Evolutionary conservation across 2,797 vertebrate genomes (phyloP).

Genomic region (Trichosurus vulpecula): DNA sequence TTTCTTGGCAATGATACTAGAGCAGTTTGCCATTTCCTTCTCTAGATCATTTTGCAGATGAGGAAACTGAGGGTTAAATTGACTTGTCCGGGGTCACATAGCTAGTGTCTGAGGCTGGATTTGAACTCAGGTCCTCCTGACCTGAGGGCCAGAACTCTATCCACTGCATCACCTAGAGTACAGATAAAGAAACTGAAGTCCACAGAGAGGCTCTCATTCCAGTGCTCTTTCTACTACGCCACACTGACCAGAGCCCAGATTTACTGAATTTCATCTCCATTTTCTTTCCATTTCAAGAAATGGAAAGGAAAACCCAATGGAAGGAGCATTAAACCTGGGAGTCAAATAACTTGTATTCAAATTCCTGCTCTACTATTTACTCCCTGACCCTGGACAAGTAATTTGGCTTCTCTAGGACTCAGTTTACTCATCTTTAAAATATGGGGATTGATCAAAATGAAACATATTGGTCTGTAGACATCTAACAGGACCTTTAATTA

Average conservation of each 20-base stretch:
- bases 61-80: not conserved
- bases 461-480: not conserved
- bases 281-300: not conserved
- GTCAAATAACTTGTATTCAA: not conserved
- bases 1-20: not conserved
- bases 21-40: not conserved
- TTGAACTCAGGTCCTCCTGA: not conserved
- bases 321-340: not conserved
- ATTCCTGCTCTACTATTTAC: not conserved
- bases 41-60: not conserved
- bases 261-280: not conserved
- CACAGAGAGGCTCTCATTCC: not conserved
- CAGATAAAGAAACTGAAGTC: not conserved
- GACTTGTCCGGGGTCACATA: not conserved
- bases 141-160: not conserved
- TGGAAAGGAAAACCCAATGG: not conserved
- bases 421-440: not conserved
- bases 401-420: not conserved
- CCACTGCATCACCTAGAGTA: not conserved
- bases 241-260: not conserved
- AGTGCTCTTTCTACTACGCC: not conserved
- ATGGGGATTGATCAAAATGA: not conserved
- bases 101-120: not conserved
- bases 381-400: not conserved
- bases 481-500: not conserved